phyloP scores from a whole-genome alignment of 2,797 vertebrate species.

The Micromesistius poutassou region DNA sequence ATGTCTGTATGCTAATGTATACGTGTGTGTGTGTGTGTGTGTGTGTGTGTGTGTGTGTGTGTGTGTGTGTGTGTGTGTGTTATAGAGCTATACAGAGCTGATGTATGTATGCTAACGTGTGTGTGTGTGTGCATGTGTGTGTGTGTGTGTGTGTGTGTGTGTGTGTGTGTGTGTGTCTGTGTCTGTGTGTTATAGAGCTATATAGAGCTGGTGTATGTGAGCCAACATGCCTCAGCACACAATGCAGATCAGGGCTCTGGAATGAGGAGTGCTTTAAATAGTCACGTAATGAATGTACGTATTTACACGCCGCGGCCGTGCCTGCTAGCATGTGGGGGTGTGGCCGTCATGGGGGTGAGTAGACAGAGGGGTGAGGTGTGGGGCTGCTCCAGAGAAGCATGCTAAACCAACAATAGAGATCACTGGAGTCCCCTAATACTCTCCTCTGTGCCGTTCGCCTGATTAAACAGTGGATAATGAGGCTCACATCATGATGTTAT shows the following conservation, averaged over 20 bases:
- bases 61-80: too few relatives aligned
- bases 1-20: too few relatives aligned
- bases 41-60: too few relatives aligned
- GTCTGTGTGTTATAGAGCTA: too few relatives aligned
- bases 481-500: conserved; percentile 29
- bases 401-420: conserved; percentile 10
- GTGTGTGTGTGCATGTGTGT: too few relatives aligned
- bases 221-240: not conserved
- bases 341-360: not conserved
- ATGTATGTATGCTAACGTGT: too few relatives aligned
- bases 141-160: too few relatives aligned
- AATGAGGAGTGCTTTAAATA: not conserved
- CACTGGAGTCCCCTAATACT: conserved; percentile 18
- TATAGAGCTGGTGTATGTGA: too few relatives aligned
- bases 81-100: too few relatives aligned
- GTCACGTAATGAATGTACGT: not conserved
- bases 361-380: conserved; percentile 17
- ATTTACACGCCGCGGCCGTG: not conserved
- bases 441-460: conserved; percentile 11
- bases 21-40: too few relatives aligned
- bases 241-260: not conserved
- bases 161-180: too few relatives aligned
- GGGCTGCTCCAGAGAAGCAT: conserved; percentile 1
- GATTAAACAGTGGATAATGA: conserved; percentile 28
- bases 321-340: not conserved